Percentiles rank a stretch among this genome's conserved stretches.
phyloP scores from a whole-genome alignment of 2,113 vertebrate genomes.

The Eira barbara region DNA sequence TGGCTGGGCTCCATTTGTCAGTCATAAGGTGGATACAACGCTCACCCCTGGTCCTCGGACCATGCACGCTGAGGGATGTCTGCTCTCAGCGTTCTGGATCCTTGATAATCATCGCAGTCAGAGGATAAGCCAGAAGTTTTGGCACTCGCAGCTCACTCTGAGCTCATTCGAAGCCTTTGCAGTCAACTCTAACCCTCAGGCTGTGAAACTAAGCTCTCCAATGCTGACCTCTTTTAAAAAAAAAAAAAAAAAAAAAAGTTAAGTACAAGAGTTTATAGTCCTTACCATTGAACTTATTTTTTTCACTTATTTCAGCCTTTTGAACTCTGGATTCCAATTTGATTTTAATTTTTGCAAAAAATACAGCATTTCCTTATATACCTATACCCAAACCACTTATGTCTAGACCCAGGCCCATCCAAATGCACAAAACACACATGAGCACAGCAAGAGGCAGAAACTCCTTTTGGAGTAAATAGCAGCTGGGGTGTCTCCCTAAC shows the following conservation, averaged over 20 bases:
- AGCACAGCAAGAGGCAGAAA: neutral
- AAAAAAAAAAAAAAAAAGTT: neutral
- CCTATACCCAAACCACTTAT: neutral
- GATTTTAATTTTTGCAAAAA: neutral
- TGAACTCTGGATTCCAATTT: constrained; percentile 19
- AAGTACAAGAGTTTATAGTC: neutral
- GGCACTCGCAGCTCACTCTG: neutral
- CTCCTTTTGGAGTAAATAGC: neutral
- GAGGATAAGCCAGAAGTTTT: neutral
- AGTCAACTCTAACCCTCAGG: neutral
- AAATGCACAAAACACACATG: neutral
- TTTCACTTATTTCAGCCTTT: constrained; percentile 31
- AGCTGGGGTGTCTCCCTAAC: neutral
- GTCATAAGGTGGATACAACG: neutral
- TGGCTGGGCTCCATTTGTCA: neutral
- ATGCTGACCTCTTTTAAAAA: neutral
- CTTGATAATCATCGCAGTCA: neutral
- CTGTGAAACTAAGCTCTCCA: constrained; percentile 44
- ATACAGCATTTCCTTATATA: neutral
- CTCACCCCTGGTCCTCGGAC: neutral
- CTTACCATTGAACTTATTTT: neutral
- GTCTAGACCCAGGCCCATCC: neutral
- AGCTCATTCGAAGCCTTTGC: constrained; percentile 35
- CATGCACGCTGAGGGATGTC: neutral
- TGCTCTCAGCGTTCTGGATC: neutral